phyloP scores from a whole-genome alignment of 2,113 vertebrate genomes.

The Oryzias curvinotus region DNA sequence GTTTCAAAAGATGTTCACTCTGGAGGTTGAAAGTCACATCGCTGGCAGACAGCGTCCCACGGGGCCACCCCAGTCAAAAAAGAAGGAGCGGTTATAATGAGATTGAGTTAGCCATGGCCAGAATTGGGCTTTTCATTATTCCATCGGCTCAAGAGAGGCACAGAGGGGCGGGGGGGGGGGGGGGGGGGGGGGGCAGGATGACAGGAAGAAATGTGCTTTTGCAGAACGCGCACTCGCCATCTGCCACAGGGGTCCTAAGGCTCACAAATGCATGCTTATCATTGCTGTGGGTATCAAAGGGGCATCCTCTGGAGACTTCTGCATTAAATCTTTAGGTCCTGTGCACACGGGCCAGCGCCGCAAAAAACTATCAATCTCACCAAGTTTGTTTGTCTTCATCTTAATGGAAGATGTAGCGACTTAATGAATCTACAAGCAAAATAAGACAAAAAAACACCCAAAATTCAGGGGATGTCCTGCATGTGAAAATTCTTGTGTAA shows the following conservation, averaged over 20 bases:
- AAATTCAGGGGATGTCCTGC: no score
- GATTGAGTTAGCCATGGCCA: slow-evolving; percentile 94
- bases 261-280: slow-evolving; percentile 74
- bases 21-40: slow-evolving; percentile 83
- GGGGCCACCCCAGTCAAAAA: slow-evolving; percentile 83
- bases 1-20: slow-evolving; percentile 82
- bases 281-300: slow-evolving; percentile 79
- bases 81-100: slow-evolving; percentile 85
- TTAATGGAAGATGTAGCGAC: no score
- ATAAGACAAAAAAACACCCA: no score
- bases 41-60: slow-evolving; percentile 84
- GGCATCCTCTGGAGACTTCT: slow-evolving; percentile 71
- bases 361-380: no score
- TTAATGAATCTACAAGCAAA: no score
- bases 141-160: slow-evolving; percentile 75
- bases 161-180: slow-evolving; percentile 49
- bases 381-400: no score
- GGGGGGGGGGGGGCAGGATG: slow-evolving; percentile 63
- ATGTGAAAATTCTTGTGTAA: no score
- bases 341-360: slow-evolving; percentile 9
- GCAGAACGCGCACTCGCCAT: slow-evolving; percentile 80
- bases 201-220: slow-evolving; percentile 82
- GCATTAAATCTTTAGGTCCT: slow-evolving; percentile 75
- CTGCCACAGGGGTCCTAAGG: slow-evolving; percentile 77
- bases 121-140: slow-evolving; percentile 80